These are phyloP conservation scores for Clinocottus analis DNA, from an alignment of 2,113 vertebrate species.

Conservation along the genomic window DNA sequence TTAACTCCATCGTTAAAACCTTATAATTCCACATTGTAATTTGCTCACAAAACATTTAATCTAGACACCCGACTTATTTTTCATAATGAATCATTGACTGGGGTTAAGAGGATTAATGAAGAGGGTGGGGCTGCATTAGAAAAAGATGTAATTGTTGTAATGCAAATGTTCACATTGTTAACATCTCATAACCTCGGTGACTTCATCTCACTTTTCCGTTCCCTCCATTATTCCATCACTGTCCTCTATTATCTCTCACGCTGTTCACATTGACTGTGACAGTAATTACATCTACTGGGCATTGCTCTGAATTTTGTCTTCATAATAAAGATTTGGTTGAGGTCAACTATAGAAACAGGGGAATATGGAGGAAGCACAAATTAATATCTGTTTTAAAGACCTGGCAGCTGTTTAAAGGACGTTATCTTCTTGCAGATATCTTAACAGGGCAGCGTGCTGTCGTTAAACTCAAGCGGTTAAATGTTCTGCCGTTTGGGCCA, in stretches of 20 bases:
- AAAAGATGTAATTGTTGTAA: conserved; percentile 18
- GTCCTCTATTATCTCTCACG: neutral
- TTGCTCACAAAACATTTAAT: conserved; percentile 62
- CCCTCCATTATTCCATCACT: neutral
- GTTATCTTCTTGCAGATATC: neutral
- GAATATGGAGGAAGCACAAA: neutral
- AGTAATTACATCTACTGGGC: conserved; percentile 3
- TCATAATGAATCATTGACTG: conserved; percentile 51
- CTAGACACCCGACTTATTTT: conserved; percentile 54
- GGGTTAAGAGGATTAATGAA: conserved; percentile 75
- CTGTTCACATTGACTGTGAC: neutral
- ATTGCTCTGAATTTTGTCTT: neutral
- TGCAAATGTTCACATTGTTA: conserved; percentile 20
- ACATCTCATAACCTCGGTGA: conserved; percentile 13
- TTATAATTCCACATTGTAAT: conserved; percentile 62
- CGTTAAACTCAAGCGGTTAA: neutral
- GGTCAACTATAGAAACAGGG: neutral
- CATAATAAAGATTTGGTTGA: neutral
- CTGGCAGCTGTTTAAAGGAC: neutral
- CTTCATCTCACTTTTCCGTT: conserved; percentile 6
- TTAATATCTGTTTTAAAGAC: neutral
- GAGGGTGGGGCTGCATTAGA: conserved; percentile 15
- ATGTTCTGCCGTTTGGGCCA: neutral
- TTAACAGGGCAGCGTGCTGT: neutral
- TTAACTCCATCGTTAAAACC: conserved; percentile 31